Percentiles rank a stretch among this genome's conserved stretches.
Evolutionary conservation across 2,113 vertebrate species (phyloP).

Genomic region (Chaetodon trifascialis): DNA sequence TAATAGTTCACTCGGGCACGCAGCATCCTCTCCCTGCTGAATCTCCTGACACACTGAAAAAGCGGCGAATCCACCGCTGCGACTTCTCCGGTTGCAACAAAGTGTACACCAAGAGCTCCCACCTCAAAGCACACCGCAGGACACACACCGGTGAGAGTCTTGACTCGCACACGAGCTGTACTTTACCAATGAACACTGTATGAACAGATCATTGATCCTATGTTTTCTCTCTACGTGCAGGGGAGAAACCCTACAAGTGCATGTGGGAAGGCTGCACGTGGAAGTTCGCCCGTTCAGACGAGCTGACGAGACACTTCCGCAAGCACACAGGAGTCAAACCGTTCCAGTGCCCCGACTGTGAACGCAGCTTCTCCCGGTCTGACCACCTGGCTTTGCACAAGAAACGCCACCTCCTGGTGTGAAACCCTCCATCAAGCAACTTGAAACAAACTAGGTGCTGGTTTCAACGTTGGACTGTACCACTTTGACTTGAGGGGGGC

Average conservation of each 20-base stretch:
- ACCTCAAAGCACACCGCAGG: conserved; percentile 97
- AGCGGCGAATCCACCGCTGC: conserved; percentile 95
- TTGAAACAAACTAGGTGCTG: conserved; percentile 39
- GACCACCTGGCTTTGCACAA: conserved; percentile 98
- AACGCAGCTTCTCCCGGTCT: conserved; percentile 97
- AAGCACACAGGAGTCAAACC: conserved; percentile 99
- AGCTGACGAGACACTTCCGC: conserved; percentile 98
- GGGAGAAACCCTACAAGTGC: conserved; percentile 99
- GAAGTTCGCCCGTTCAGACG: conserved; percentile 99
- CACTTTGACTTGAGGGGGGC: conserved; percentile 52
- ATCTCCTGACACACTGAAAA: conserved; percentile 93
- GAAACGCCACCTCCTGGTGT: conserved; percentile 93
- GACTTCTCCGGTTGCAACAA: conserved; percentile 97
- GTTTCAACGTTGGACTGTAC: conserved; percentile 57
- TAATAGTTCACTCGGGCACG: conserved; percentile 90
- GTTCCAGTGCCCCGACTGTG: conserved; percentile 98
- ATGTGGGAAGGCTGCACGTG: conserved; percentile 99
- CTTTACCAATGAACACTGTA: neutral
- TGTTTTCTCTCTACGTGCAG: conserved; percentile 71
- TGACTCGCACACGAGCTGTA: neutral
- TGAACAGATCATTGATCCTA: neutral
- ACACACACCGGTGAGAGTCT: conserved; percentile 92
- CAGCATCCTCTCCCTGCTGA: conserved; percentile 92
- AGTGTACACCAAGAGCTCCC: conserved; percentile 99
- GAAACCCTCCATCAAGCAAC: conserved; percentile 46